Evolutionary conservation across 2,888 invertebrate species (phyloP), one percentile per base, ranked within the genome.

Genomic region (Athalia cordata): DNA sequence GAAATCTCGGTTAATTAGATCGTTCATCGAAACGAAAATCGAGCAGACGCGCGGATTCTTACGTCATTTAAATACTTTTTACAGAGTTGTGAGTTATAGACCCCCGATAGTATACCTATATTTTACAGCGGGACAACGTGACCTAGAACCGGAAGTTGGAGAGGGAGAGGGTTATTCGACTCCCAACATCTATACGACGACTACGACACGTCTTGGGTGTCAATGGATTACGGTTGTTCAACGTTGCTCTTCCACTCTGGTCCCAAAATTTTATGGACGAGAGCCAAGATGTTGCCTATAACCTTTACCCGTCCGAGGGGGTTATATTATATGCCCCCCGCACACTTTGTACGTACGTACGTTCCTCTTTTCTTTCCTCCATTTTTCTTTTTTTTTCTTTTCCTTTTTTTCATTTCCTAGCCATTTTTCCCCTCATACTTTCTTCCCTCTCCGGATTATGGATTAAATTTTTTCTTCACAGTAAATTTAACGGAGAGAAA

Each of bases 211-310:
- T 75, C 62, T 29, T 62, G 62, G 52, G 75, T 61, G 75, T 75
- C 75, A 64, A 62, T 75, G 75, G 75, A 75, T 75, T 75, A 75
- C 62, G 75, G 64, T 57, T 62, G 75, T 29, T 29, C 75, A 50
- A 75, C 75, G 75, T 75, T 75, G 75, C 75, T 62, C 62, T 75
- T 75, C 43, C 29, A n/a, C 52, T 47, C n/a, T 57, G 57, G 45
- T 43, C 50, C 64, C 62, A 8, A n/a, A 64, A 75, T 75, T 75
- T 75, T 75, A 75, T 75, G 64, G 52, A 61, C 43, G 8, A 11
- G 64, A 62, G 75, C 75, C 75, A 75, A 75, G 62, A 64, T 75
- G 75, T 75, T 64, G 75, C 75, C 61, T n/a, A 29, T 29, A 61
- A 75, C 75, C 61, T 75, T 75, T 75, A 29, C 62, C 43, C 15